A percentile compares a stretch with the other conserved stretches of the same genome.
Evolutionary conservation across 37 sponge, comb jelly and placozoan genomes (phyloP).

Genomic region (Aplysina aerophoba): DNA sequence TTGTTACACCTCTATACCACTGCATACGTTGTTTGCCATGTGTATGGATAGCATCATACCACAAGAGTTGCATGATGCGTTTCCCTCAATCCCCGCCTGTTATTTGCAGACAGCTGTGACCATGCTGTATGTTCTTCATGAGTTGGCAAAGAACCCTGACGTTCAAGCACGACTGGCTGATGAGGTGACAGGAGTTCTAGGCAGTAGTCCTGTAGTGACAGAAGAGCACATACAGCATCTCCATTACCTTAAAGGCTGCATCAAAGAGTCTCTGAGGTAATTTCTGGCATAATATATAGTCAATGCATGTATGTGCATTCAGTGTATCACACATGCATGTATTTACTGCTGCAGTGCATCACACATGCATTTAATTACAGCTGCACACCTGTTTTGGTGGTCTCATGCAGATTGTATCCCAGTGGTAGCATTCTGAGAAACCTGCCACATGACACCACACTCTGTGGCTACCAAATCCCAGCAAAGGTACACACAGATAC

Average conservation of each 20-base stretch:
- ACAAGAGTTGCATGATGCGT: too few species aligned
- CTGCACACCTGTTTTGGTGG: too few species aligned
- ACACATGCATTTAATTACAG: too few species aligned
- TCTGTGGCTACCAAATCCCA: conserved; percentile 56
- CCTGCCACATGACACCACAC: conserved; percentile 24
- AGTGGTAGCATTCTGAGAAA: conserved; percentile 24
- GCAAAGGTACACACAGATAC: conserved; percentile 38
- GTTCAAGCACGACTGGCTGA: conserved; percentile 35
- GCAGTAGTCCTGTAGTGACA: conserved; percentile 24
- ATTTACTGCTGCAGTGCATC: too few species aligned
- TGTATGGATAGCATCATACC: too few species aligned
- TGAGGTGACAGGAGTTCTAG: conserved; percentile 33
- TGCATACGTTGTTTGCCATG: too few species aligned
- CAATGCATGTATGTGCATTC: too few species aligned
- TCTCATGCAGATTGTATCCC: conserved; percentile 49
- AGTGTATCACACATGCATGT: too few species aligned
- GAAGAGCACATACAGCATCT: conserved; percentile 36
- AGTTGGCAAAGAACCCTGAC: conserved; percentile 38
- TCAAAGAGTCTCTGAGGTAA: conserved; percentile 64
- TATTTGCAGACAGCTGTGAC: conserved; percentile 45
- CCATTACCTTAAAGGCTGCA: conserved; percentile 48
- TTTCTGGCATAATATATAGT: too few species aligned
- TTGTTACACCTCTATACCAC: too few species aligned
- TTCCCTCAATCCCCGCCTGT: not conserved
- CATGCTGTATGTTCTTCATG: conserved; percentile 31